Base-by-base conservation (phyloP, 2,888 invertebrate species). In the Tillus elongatus region DNA sequence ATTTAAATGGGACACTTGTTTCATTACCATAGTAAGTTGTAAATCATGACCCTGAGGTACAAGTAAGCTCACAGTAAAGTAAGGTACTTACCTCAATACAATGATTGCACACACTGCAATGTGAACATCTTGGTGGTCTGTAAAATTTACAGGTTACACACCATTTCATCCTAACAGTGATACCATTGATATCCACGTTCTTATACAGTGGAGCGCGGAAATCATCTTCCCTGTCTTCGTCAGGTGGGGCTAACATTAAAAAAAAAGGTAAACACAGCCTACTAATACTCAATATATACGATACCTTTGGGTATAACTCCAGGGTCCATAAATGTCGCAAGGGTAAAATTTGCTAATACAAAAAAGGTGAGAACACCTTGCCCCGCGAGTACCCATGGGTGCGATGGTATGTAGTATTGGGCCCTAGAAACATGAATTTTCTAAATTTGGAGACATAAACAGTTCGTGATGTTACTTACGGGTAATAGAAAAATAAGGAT, bases 141-240 rank as follows among this genome's bases (percentile, higher is more conserved):
- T 99, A 98, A 74, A 98, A 98, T 73, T 96, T 93, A 73, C 98
- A 98, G 2, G 98, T 98, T 52, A 93, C 90, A 70, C 98, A 97
- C 97, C 97, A 98, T 71, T 98, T 99, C 97, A 99, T 97, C 45
- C 97, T 83, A 44, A 98, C 95, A 9, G 93, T 93, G 51, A 97
- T 93, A 43, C 96, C 96, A 70, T 95, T 92, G 53, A 98, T 95
- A 69, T 97, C 96, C 47, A 96, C 92, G 68, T 85, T 93, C 69
- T 91, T 92, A 69, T 96, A 97, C 43, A 98, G 72, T 6, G 92
- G 92, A 43, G 96, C 92, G 56, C 95, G 78, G 62, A 93, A 89
- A 69, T 98, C 97, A 68, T 97, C 96, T 70, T 95, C 95, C 54
- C 88, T 75, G 66, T 93, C 93, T 78, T 96, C 95, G 72, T 93